phyloP scores from a whole-genome alignment of 2,797 vertebrate species.

The Leontopithecus rosalia region DNA sequence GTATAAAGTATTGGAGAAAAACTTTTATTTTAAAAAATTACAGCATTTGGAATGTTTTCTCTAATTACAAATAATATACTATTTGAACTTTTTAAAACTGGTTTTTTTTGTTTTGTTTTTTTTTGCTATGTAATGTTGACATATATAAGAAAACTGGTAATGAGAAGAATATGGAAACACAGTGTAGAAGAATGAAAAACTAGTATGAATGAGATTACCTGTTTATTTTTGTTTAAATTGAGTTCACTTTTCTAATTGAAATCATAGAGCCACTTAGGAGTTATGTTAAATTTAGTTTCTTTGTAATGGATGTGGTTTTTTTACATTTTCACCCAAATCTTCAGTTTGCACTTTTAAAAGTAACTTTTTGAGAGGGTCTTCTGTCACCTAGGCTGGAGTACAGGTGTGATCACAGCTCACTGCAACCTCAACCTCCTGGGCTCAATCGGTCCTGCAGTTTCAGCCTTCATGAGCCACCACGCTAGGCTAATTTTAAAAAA shows the following conservation, averaged over 20 bases:
- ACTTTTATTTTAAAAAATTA: neutral
- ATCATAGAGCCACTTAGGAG: neutral
- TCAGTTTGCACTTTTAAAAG: neutral
- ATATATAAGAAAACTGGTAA: neutral
- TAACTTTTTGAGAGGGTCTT: neutral
- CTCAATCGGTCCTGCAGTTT: neutral
- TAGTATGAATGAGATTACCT: neutral
- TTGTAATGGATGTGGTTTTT: neutral
- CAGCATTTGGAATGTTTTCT: neutral
- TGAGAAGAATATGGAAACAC: neutral
- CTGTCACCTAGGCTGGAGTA: neutral
- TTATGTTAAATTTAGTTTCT: conserved; percentile 39
- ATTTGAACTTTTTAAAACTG: neutral
- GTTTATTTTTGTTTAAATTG: conserved; percentile 53
- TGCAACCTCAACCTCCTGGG: neutral
- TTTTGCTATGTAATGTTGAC: conserved; percentile 25
- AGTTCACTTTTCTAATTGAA: conserved; percentile 10
- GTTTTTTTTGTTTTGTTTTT: neutral
- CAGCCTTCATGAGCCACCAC: neutral
- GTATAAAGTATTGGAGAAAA: neutral
- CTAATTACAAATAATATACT: neutral
- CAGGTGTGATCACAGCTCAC: neutral
- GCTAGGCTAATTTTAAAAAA: neutral
- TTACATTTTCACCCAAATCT: conserved; percentile 17
- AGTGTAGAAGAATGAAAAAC: conserved; percentile 28